Conservation (phyloP, 2,797 vertebrate species). For the Malurus leucopterus region DNA sequence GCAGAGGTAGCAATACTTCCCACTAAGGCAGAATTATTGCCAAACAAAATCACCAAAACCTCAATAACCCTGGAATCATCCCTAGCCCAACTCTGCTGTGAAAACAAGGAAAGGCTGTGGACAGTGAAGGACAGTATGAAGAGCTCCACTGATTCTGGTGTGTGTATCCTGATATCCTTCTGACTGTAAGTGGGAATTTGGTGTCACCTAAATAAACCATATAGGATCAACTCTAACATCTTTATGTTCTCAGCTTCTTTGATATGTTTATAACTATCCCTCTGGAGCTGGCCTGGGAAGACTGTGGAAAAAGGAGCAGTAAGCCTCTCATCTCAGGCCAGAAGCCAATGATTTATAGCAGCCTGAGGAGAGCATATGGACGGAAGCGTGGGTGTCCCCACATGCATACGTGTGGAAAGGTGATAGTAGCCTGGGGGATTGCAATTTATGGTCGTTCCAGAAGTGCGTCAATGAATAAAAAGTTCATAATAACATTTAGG, state of each 20-base stretch:
- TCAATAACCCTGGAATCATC: not conserved
- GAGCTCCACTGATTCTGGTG: not conserved
- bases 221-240: not conserved
- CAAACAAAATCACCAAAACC: not conserved
- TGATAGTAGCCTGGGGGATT: not conserved
- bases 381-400: accelerated
- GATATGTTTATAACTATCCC: not conserved
- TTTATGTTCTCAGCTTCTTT: not conserved
- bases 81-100: not conserved
- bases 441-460: not conserved
- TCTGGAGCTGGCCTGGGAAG: not conserved
- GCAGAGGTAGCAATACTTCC: not conserved
- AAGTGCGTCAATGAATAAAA: conserved; percentile 28
- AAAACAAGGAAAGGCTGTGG: not conserved
- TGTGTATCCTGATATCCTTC: not conserved
- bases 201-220: not conserved
- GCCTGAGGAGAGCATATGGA: not conserved
- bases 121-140: not conserved
- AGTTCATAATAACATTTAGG: conserved; percentile 22
- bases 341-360: not conserved
- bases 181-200: not conserved
- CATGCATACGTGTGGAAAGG: not conserved
- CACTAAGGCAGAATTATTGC: not conserved
- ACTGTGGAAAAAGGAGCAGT: not conserved
- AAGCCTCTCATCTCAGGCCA: not conserved